Base-by-base conservation (phyloP, 2,797 vertebrate genomes). In the Chelon auratus region DNA sequence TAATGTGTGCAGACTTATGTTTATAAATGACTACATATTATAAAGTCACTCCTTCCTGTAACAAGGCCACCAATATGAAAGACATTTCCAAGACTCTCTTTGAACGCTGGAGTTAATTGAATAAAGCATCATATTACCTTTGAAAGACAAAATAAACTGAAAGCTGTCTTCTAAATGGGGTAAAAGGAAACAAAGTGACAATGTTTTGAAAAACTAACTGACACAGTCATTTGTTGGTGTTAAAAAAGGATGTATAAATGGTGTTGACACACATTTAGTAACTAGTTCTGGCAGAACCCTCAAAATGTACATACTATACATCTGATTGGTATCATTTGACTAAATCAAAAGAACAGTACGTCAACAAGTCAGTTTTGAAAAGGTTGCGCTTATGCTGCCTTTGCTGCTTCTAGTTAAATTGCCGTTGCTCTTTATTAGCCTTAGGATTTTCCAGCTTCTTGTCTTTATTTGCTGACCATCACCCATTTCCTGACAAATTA, bases 401-500 rank as follows among this genome's bases (percentile, higher is more conserved):
- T 66, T 20, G 10, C 42, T 60, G 39, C 9, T 40, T 33, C 33
- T 67, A n/a, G 13, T 61, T 55, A 24, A 4, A 26, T 2, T 26
- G 24, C 24, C 24, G 3, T 26, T 13, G 26, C 1, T 30, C 15
- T 59, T 85, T 69, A 71, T 60, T 45, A 64, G 54, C 47, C 56
- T 60, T 36, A 68, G 52, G 74, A 76, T 70, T 68, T 73, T 39
- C 52, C 77, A 70, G 62, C 62, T 72, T 70, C 66, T 70, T 71
- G 37, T 56, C 87, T 78, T 82, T 36, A 72, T 82, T 78, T 80
- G 71, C 56, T 68, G 78, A 85, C 63, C 74, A 71, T 51, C 59
- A 75, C 57, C 47, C 51, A 8, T 69, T 70, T 75, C 81, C 71
- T 83, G 76, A 81, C 82, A 78, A 81, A 75, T 81, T 87, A 40